phyloP scores from a whole-genome alignment of 23 tunicate species.

The Styela plicata region DNA sequence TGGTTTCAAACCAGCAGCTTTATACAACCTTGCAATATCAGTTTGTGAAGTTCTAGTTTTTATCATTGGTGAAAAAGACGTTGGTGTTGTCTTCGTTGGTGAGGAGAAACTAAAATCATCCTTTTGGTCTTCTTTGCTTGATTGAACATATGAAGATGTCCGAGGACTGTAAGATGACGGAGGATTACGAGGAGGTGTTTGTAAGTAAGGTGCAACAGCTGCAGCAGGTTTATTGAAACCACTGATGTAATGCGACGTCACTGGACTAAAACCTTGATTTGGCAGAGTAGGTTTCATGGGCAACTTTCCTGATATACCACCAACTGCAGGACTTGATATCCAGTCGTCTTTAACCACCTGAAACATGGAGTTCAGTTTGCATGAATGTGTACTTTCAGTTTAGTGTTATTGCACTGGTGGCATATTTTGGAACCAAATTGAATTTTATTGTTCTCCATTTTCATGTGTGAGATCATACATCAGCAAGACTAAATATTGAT shows the following conservation, averaged over 20 bases:
- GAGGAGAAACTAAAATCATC: conserved; percentile 70
- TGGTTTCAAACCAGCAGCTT: conserved; percentile 63
- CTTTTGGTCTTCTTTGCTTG: not conserved
- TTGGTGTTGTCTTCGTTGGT: conserved; percentile 5
- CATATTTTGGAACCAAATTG: too few relatives aligned
- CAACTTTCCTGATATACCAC: not conserved
- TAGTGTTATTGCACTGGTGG: too few relatives aligned
- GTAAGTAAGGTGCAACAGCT: conserved; percentile 78
- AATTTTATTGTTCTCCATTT: too few relatives aligned
- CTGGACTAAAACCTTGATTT: not conserved
- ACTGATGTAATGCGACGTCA: conserved; percentile 35
- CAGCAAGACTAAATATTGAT: too few relatives aligned
- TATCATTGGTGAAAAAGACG: conserved; percentile 12
- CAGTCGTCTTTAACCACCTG: conserved; percentile 79
- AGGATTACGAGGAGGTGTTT: conserved; percentile 44
- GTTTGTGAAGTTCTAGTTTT: conserved; percentile 36
- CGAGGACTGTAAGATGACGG: not conserved
- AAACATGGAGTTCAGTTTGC: not conserved
- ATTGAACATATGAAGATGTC: not conserved
- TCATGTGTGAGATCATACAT: too few relatives aligned
- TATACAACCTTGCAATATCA: conserved; percentile 77
- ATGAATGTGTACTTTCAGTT: not conserved
- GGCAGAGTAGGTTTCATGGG: not conserved
- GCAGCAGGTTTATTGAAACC: conserved; percentile 91
- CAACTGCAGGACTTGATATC: conserved; percentile 23